Percentiles rank a stretch among this genome's conserved stretches.
Conservation (phyloP, 2,797 vertebrate species). For the Ataeniobius toweri region DNA sequence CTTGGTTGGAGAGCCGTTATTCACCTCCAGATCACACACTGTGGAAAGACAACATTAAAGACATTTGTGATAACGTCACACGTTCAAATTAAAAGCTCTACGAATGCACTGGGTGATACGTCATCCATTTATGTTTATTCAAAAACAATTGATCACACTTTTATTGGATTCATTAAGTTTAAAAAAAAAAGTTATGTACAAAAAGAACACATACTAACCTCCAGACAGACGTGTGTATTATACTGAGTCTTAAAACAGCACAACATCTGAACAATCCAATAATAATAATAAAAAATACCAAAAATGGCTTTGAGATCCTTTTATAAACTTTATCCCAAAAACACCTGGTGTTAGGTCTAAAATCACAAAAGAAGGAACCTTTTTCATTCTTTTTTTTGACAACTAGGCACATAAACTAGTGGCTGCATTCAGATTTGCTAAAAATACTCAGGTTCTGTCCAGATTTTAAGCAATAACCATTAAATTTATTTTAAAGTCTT, state of each 20-base stretch:
- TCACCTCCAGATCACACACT: conserved; percentile 85
- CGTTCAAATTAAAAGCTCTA: conserved; percentile 1
- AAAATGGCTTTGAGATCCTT: conserved; percentile 87
- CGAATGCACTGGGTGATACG: conserved; percentile 49
- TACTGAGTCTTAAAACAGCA: conserved; percentile 79
- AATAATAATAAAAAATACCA: conserved; percentile 78
- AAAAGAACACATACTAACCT: conserved; percentile 78
- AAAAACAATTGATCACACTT: conserved; percentile 73
- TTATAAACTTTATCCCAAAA: conserved; percentile 80
- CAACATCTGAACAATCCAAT: conserved; percentile 76
- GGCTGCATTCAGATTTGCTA: conserved; percentile 75
- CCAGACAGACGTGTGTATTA: conserved; percentile 74
- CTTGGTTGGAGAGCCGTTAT: conserved; percentile 74
- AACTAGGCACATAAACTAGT: conserved; percentile 84
- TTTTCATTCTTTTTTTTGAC: conserved; percentile 53
- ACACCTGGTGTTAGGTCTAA: conserved; percentile 77
- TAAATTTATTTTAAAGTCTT: conserved; percentile 63
- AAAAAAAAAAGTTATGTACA: conserved; percentile 77
- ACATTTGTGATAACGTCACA: not conserved
- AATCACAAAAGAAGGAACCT: conserved; percentile 68
- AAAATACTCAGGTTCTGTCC: conserved; percentile 67
- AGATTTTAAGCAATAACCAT: conserved; percentile 59
- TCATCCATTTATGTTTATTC: conserved; percentile 79
- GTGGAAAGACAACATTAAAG: not conserved
- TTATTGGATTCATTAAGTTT: conserved; percentile 66